Base-by-base conservation (phyloP, 2,888 invertebrate genomes). In the Encarsia formosa region DNA sequence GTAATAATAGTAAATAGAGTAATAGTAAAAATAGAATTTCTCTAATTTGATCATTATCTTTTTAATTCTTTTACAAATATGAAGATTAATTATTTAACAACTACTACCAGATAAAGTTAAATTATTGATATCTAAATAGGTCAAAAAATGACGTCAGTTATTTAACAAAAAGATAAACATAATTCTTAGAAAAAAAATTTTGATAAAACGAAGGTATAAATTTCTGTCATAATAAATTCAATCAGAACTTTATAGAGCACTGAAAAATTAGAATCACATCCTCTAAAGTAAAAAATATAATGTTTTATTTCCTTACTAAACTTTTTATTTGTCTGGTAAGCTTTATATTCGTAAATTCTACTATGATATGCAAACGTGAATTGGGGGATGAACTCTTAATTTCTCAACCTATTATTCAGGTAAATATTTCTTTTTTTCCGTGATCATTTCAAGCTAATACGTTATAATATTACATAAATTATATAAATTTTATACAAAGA, bases 81-180 rank as follows among this genome's bases (percentile, higher is more conserved):
- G 70, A 73, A 69, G 71, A 70, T 62, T 66, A 70, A 70, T 70
- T 71, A 70, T 71, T 65, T 66, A 71, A 26, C 5, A 26, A 26
- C 8, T 26, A 26, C 8, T 26, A 8, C 67, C 67, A 73, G 68
- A 70, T 64, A 67, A 71, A 71, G 70, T 64, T 67, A 54, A 67
- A 64, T n/a, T 23, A 16, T 40, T 40, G 23, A 8, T 22, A 23
- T 39, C 23, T 23, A n/a, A 8, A 39, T 15, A n/a, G 5, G 34
- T 35, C 18, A 35, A 16, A 11, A n/a, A 15, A n/a, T n/a, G n/a
- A n/a, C n/a, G n/a, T n/a, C n/a, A n/a, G n/a, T n/a, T n/a, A n/a
- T n/a, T n/a, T n/a, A n/a, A n/a, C n/a, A n/a, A n/a, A n/a, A n/a
- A n/a, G n/a, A n/a, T n/a, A n/a, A n/a, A n/a, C n/a, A n/a, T n/a